Percentiles rank a stretch among this genome's conserved stretches.
Conservation (phyloP, 1,140 invertebrate species). For the Platorchestia sp. region DNA sequence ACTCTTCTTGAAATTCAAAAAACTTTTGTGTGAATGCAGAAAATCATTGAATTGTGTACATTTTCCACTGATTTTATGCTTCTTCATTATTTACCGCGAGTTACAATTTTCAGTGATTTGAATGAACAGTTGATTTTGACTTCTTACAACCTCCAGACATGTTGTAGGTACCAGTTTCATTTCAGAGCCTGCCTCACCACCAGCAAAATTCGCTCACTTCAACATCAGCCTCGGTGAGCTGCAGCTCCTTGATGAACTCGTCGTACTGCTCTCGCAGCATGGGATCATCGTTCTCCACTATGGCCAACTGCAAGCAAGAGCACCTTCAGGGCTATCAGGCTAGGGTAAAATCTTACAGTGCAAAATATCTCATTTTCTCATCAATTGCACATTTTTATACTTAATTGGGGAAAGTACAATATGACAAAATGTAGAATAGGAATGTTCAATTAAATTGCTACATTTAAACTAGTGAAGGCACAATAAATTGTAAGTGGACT, state of each 20-base stretch:
- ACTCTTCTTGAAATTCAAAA: too few relatives aligned
- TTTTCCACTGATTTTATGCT: too few relatives aligned
- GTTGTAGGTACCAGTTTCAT: too few relatives aligned
- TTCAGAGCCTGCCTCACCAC: too few relatives aligned
- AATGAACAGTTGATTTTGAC: too few relatives aligned
- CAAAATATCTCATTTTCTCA: background rate
- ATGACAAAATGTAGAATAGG: background rate
- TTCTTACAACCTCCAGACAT: too few relatives aligned
- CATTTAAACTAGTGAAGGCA: too few relatives aligned
- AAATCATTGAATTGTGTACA: too few relatives aligned
- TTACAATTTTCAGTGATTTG: too few relatives aligned
- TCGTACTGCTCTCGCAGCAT: conserved; percentile 6
- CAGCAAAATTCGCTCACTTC: background rate
- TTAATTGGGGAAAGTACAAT: background rate
- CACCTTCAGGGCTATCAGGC: background rate
- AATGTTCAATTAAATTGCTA: background rate
- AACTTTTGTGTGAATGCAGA: too few relatives aligned
- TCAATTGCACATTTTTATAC: background rate
- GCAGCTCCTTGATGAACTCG: conserved; percentile 14
- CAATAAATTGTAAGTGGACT: too few relatives aligned
- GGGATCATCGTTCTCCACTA: background rate
- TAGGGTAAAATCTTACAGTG: background rate
- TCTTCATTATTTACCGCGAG: too few relatives aligned
- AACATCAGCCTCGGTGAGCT: background rate
- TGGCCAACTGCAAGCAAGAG: background rate